Conservation (phyloP, 2,797 vertebrate genomes). For the Acanthurus leucopareius region DNA sequence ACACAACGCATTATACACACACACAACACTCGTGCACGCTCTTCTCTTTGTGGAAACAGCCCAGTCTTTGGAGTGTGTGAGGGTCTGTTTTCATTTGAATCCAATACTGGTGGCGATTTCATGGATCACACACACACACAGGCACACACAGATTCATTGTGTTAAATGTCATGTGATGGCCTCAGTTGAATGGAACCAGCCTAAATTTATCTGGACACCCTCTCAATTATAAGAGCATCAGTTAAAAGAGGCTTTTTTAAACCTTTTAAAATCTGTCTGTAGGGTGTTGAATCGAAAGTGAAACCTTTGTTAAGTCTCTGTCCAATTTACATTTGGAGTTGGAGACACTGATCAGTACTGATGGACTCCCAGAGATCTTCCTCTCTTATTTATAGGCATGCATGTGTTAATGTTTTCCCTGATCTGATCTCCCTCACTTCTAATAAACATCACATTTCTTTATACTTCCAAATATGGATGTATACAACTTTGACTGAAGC, state of each 20-base stretch:
- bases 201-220: constrained; percentile 60
- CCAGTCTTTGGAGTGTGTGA: constrained; percentile 38
- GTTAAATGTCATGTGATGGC: constrained; percentile 61
- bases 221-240: constrained; percentile 40
- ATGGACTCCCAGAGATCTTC: neutral
- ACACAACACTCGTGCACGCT: constrained; percentile 6
- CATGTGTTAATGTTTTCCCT: constrained; percentile 26
- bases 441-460: constrained; percentile 16
- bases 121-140: constrained; percentile 52
- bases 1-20: constrained; percentile 1
- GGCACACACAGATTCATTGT: constrained; percentile 64
- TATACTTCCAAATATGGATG: constrained; percentile 4
- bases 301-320: constrained; percentile 33
- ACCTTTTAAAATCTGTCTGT: constrained; percentile 32
- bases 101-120: constrained; percentile 58
- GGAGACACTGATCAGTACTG: constrained; percentile 41
- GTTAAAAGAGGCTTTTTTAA: constrained; percentile 44
- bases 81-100: constrained; percentile 75
- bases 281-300: constrained; percentile 27
- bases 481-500: constrained; percentile 3
- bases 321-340: neutral
- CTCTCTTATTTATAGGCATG: constrained; percentile 13
- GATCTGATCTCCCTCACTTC: neutral
- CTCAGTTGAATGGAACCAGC: constrained; percentile 42
- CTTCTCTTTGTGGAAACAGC: constrained; percentile 28